phyloP scores from a whole-genome alignment of 1,140 invertebrate species.

The Cataglyphis hispanica region DNA sequence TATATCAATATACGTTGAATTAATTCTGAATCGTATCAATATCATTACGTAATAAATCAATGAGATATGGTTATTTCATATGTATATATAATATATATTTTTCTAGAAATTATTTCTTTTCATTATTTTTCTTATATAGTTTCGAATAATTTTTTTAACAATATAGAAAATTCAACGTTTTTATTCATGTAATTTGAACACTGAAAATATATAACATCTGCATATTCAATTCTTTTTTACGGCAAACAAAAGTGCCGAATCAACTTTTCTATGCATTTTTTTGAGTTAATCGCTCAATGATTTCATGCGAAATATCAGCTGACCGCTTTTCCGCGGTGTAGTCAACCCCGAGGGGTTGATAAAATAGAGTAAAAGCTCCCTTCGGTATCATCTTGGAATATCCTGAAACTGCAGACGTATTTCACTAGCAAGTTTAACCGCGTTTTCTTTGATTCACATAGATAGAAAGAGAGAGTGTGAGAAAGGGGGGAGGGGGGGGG shows the following conservation, averaged over 20 bases:
- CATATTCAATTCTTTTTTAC: constrained; percentile 30
- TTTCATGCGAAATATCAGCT: constrained; percentile 43
- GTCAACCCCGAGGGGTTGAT: constrained; percentile 64
- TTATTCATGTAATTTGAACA: background rate
- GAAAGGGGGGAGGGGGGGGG: background rate
- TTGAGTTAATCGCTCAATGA: constrained; percentile 52
- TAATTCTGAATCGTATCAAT: background rate
- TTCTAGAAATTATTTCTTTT: background rate
- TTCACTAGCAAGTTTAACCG: constrained; percentile 53
- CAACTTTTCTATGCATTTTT: constrained; percentile 31
- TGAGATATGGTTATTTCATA: background rate
- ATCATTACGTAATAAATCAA: background rate
- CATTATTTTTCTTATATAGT: background rate
- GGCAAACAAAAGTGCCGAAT: constrained; percentile 22
- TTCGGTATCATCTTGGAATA: constrained; percentile 59
- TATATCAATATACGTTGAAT: background rate
- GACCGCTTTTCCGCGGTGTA: background rate
- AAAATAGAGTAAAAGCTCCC: constrained; percentile 65
- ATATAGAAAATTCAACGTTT: background rate
- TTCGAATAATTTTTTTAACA: background rate
- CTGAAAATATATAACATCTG: constrained; percentile 3
- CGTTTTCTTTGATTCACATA: background rate
- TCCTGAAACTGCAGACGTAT: constrained; percentile 46
- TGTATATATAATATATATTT: background rate
- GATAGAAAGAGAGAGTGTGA: too few relatives aligned